These are phyloP conservation scores for Lamellibrachia luymesi DNA, from an alignment of 1,140 invertebrate species.

Conservation along the genomic window DNA sequence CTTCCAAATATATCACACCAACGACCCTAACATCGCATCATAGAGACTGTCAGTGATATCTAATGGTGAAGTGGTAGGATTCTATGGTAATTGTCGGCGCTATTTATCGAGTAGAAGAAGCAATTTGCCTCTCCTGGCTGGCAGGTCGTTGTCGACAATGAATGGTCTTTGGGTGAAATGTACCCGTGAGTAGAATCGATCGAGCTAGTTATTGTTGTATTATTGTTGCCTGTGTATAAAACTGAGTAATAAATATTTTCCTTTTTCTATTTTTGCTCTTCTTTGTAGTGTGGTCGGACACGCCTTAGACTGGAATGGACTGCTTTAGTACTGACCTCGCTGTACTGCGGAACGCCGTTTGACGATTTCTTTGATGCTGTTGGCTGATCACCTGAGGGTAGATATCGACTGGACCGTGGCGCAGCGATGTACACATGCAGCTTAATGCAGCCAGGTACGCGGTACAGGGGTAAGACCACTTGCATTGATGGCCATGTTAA, in stretches of 20 bases:
- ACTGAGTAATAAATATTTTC: background rate
- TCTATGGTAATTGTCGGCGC: background rate
- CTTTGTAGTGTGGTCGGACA: background rate
- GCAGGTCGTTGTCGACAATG: background rate
- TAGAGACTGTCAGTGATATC: background rate
- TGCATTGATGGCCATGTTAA: too few relatives aligned
- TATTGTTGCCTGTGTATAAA: background rate
- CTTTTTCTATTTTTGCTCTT: background rate
- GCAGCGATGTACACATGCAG: too few relatives aligned
- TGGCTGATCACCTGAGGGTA: background rate
- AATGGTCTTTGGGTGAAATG: background rate
- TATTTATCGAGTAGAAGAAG: background rate
- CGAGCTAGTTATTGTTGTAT: background rate
- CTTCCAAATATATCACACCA: background rate
- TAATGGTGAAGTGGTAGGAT: background rate
- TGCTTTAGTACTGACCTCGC: background rate
- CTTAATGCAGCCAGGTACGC: too few relatives aligned
- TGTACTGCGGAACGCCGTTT: background rate
- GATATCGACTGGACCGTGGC: background rate
- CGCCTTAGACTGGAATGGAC: background rate
- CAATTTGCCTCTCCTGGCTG: background rate
- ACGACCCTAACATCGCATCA: background rate
- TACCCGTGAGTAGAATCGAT: background rate
- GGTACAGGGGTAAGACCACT: too few relatives aligned
- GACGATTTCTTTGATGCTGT: background rate